Evolutionary conservation across 2,113 vertebrate species (phyloP).

Genomic region (Labeo rohita): DNA sequence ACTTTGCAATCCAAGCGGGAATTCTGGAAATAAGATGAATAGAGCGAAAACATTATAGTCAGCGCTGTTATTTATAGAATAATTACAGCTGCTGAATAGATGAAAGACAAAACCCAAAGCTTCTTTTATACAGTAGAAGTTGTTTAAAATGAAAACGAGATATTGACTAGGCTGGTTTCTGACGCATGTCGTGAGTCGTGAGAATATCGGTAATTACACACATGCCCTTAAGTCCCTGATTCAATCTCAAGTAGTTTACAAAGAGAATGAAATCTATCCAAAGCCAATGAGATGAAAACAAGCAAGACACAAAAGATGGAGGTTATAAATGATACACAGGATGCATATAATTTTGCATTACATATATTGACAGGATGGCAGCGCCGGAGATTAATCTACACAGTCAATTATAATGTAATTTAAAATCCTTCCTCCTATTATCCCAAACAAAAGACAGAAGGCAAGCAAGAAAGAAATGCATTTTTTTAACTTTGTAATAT

Average conservation of each 20-base stretch:
- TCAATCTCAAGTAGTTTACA: neutral
- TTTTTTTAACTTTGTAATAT: neutral
- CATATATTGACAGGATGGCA: no score
- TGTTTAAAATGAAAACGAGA: neutral
- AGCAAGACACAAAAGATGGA: neutral
- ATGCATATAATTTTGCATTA: no score
- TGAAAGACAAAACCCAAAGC: neutral
- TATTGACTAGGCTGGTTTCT: neutral
- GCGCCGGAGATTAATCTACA: no score
- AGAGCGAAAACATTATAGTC: neutral
- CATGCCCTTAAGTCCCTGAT: neutral
- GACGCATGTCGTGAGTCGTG: neutral
- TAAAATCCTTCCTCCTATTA: no score
- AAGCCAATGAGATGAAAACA: constrained; percentile 1
- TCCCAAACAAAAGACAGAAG: no score
- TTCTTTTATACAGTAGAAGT: neutral
- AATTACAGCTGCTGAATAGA: neutral
- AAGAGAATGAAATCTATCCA: neutral
- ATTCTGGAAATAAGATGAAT: neutral
- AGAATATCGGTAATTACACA: neutral
- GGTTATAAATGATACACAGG: neutral
- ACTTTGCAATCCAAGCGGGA: neutral
- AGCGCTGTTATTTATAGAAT: neutral
- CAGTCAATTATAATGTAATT: no score
- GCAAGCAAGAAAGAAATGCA: neutral